phyloP scores from a whole-genome alignment of 2,797 vertebrate species.

The Gila robusta region DNA sequence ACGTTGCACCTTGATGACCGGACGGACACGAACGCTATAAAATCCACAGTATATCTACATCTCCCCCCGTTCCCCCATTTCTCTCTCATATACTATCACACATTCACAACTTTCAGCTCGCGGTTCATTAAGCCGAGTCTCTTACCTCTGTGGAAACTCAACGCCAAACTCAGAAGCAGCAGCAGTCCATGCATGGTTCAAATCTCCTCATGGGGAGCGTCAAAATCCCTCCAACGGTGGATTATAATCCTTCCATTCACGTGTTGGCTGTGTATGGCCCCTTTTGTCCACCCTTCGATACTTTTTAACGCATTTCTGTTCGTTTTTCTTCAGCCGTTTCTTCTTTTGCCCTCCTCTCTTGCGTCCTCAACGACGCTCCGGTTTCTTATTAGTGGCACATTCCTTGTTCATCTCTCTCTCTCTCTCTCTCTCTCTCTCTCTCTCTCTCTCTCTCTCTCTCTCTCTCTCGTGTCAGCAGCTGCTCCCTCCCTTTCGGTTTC shows the following conservation, averaged over 20 bases:
- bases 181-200: conserved; percentile 81
- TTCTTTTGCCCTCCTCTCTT: conserved; percentile 58
- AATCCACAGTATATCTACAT: background rate
- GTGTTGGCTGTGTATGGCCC: conserved; percentile 39
- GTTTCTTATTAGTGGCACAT: conserved; percentile 77
- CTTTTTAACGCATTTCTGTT: conserved; percentile 70
- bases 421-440: conserved; percentile 65
- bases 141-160: conserved; percentile 81
- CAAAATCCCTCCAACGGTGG: conserved; percentile 69
- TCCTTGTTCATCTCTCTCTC: conserved; percentile 62
- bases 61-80: background rate
- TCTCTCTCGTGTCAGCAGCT: conserved; percentile 66
- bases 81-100: background rate
- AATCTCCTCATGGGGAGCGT: conserved; percentile 80
- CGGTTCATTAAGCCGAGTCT: conserved; percentile 11
- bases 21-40: background rate
- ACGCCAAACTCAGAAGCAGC: conserved; percentile 78
- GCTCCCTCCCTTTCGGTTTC: conserved; percentile 58
- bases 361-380: conserved; percentile 60
- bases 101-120: conserved; percentile 33
- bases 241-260: conserved; percentile 67
- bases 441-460: conserved; percentile 56
- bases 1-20: conserved; percentile 29
- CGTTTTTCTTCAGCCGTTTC: conserved; percentile 59
- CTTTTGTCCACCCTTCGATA: conserved; percentile 37